These are phyloP conservation scores for Blastobasis adustella DNA, from an alignment of 2,888 invertebrate species.

Conservation along the genomic window DNA sequence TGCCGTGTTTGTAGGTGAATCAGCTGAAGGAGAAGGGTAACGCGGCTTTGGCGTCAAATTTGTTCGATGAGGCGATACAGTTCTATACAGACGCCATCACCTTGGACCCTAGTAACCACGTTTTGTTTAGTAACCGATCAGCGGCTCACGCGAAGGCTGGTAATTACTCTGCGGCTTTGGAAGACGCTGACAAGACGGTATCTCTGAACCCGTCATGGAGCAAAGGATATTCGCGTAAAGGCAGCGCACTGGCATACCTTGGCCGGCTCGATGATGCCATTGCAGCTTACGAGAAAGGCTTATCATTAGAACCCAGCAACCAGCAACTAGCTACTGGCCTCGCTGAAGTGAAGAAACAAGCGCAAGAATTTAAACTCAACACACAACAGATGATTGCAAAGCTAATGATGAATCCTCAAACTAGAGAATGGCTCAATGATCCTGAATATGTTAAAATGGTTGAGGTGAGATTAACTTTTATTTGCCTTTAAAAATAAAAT, in stretches of 20 bases:
- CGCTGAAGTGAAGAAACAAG: constrained; percentile 72
- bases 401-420: constrained; percentile 79
- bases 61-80: constrained; percentile 85
- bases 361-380: constrained; percentile 27
- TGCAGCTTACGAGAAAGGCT: constrained; percentile 80
- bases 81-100: constrained; percentile 88
- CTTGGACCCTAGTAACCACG: constrained; percentile 88
- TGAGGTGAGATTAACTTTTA: constrained; percentile 38
- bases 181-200: constrained; percentile 90
- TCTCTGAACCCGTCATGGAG: constrained; percentile 88
- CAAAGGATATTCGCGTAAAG: constrained; percentile 93
- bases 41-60: constrained; percentile 84
- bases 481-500: no score
- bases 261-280: constrained; percentile 84
- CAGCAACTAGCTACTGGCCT: constrained; percentile 80
- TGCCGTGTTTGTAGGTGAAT: constrained; percentile 77
- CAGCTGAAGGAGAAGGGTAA: constrained; percentile 92
- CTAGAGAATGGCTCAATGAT: constrained; percentile 81
- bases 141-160: constrained; percentile 91
- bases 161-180: constrained; percentile 82
- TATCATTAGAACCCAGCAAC: constrained; percentile 83
- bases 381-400: constrained; percentile 68
- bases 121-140: constrained; percentile 92
- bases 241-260: constrained; percentile 87
- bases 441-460: constrained; percentile 81